These are phyloP conservation scores for Centropristis striata DNA, from an alignment of 2,113 vertebrate genomes.

Conservation along the genomic window DNA sequence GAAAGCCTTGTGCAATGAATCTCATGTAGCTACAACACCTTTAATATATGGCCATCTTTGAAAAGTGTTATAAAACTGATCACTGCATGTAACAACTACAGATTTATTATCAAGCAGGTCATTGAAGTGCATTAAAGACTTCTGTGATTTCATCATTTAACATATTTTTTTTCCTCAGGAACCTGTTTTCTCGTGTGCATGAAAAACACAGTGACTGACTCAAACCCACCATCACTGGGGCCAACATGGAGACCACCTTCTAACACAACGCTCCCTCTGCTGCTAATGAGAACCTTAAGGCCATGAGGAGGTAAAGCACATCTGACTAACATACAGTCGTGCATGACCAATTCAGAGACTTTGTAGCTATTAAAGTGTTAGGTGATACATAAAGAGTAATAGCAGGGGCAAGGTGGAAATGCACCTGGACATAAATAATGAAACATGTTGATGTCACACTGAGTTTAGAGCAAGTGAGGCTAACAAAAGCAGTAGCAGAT, in stretches of 20 bases:
- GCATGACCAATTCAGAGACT: slow-evolving; percentile 66
- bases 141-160: not conserved
- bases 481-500: slow-evolving; percentile 63
- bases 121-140: not conserved
- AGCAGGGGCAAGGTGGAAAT: slow-evolving; percentile 46
- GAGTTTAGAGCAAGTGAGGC: slow-evolving; percentile 52
- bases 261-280: slow-evolving; percentile 62
- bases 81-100: not conserved
- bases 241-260: slow-evolving; percentile 70
- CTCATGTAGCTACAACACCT: too few relatives aligned
- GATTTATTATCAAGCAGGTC: not conserved
- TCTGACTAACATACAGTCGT: slow-evolving; percentile 74
- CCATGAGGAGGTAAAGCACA: slow-evolving; percentile 57
- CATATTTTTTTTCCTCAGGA: slow-evolving; percentile 13
- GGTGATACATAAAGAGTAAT: slow-evolving; percentile 62
- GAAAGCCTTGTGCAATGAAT: too few relatives aligned
- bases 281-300: slow-evolving; percentile 79
- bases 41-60: not conserved
- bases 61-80: not conserved
- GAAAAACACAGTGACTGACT: slow-evolving; percentile 37
- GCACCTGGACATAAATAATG: slow-evolving; percentile 71
- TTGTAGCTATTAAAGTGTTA: slow-evolving; percentile 63
- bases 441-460: slow-evolving; percentile 59
- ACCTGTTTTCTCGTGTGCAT: slow-evolving; percentile 20
- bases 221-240: slow-evolving; percentile 51